phyloP scores from a whole-genome alignment of 2,797 vertebrate species.

The Uromys caudimaculatus region DNA sequence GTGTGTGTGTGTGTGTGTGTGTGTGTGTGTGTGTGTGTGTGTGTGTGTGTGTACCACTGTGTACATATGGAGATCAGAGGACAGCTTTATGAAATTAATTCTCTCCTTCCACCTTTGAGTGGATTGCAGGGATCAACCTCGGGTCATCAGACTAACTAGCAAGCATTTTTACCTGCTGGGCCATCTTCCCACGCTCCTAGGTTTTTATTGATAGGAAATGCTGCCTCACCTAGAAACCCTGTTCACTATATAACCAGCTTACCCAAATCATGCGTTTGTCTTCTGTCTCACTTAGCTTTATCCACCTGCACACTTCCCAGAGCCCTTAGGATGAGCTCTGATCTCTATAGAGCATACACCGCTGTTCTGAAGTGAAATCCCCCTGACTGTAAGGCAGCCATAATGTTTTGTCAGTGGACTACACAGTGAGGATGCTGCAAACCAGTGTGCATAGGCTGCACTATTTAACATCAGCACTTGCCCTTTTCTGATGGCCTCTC shows the following conservation, averaged over 20 bases:
- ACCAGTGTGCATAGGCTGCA: background rate
- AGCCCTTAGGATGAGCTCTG: background rate
- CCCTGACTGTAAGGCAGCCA: background rate
- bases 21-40: background rate
- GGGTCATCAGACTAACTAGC: background rate
- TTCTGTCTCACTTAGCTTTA: constrained; percentile 28
- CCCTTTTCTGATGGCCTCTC: background rate
- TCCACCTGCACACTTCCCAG: background rate
- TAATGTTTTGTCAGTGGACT: background rate
- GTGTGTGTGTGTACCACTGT: too few species aligned
- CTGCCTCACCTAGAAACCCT: background rate
- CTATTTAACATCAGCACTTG: background rate
- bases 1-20: background rate
- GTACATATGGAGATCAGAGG: background rate
- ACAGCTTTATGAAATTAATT: background rate
- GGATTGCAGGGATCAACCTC: background rate
- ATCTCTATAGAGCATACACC: background rate
- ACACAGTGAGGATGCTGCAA: background rate
- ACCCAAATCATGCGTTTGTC: background rate
- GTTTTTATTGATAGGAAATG: constrained; percentile 25
- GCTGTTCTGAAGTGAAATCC: background rate
- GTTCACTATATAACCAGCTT: background rate
- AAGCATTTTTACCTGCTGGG: background rate
- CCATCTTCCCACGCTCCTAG: background rate
- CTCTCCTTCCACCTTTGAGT: background rate